These are phyloP conservation scores for Patella caerulea DNA, from an alignment of 2,888 invertebrate genomes.

Conservation along the genomic window DNA sequence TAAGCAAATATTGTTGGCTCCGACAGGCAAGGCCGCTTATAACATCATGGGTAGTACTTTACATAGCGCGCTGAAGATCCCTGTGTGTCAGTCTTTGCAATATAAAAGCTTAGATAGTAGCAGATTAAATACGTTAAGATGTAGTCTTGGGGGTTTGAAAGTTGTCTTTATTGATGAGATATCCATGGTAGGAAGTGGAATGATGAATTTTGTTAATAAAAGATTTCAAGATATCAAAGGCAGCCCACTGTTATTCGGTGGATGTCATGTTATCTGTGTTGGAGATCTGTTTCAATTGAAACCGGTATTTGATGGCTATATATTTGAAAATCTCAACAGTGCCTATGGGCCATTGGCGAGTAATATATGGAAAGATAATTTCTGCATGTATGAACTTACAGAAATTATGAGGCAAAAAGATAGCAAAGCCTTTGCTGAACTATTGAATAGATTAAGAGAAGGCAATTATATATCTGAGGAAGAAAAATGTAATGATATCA, in stretches of 20 bases:
- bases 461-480: conserved; percentile 23
- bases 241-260: conserved; percentile 27
- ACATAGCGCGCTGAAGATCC: conserved; percentile 27
- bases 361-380: conserved; percentile 21
- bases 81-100: conserved; percentile 22
- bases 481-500: neutral
- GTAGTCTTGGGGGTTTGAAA: conserved; percentile 19
- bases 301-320: conserved; percentile 31
- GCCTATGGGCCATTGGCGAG: conserved; percentile 21
- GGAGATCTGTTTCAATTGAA: conserved; percentile 18
- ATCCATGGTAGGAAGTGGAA: conserved; percentile 37
- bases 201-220: conserved; percentile 31
- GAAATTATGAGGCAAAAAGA: conserved; percentile 25
- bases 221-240: conserved; percentile 32
- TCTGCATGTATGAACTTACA: conserved; percentile 38
- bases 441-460: conserved; percentile 42
- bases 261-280: conserved; percentile 8
- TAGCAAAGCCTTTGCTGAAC: conserved; percentile 39
- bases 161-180: conserved; percentile 42
- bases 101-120: conserved; percentile 22
- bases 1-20: conserved; percentile 33
- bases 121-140: conserved; percentile 16
- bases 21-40: conserved; percentile 44
- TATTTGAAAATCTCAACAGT: conserved; percentile 15
- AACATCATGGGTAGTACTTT: conserved; percentile 30